Evolutionary conservation across 2,888 invertebrate genomes (phyloP), one percentile per base, ranked within the genome.

Genomic region (Platynereis dumerilii): DNA sequence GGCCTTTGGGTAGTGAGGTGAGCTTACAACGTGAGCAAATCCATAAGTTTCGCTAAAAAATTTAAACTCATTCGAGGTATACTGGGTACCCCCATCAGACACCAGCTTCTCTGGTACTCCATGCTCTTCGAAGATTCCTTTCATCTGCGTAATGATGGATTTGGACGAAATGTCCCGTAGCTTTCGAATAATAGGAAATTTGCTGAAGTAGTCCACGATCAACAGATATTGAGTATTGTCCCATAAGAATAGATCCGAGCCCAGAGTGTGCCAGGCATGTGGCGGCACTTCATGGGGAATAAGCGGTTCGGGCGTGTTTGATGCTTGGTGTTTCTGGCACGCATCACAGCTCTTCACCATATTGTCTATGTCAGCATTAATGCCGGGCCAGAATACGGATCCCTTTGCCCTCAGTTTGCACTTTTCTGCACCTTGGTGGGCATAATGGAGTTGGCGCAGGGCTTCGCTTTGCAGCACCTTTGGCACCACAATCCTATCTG

Each of bases 21-120:
- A 67, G 2, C 64, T 72, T 3, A 67, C 71, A 12, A 58, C 57
- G 24, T 57, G 63, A 24, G 17, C 26, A 55, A 69, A 63, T 22
- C 34, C 24, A n/a, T 22, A 48, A n/a, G 5, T n/a, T 3, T 48
- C 22, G 7, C 60, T 58, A 57, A 69, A 68, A 17, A 63, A 7
- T 28, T 57, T 63, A 44, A 72, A 74, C 34, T 72, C 66, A 2
- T 22, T 1, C 55, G 70, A 66, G 3, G 62, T 28, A 45, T 63
- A 74, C n/a, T 69, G 68, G 10, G 70, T 65, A n/a, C 69, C 72
- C 45, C 69, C 70, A 45, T 75, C 73, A 29, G 61, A 67, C 1
- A 66, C 48, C 1, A 71, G 28, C 17, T 34, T 60, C 56, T 67
- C 67, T 44, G 66, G 65, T 17, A 73, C 69, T 24, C 72, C 73